These are phyloP conservation scores for Hylaea fasciaria DNA, from an alignment of 2,888 invertebrate genomes.

Conservation along the genomic window DNA sequence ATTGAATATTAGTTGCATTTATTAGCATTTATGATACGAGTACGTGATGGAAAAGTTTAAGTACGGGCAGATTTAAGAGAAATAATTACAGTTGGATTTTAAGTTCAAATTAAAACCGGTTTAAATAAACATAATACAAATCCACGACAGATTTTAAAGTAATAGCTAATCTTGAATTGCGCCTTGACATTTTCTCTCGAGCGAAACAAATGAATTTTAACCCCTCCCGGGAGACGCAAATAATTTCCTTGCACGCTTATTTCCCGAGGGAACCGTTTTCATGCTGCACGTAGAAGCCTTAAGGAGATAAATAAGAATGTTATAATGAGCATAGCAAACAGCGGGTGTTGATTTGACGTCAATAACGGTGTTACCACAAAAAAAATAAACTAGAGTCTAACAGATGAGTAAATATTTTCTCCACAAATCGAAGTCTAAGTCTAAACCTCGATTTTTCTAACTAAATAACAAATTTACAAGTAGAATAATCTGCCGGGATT, in stretches of 20 bases:
- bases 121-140: conserved; percentile 1
- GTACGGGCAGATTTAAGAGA: too few relatives aligned
- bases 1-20: too few relatives aligned
- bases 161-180: neutral
- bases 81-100: too few relatives aligned
- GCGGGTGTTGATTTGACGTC: neutral
- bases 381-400: too few relatives aligned
- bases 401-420: too few relatives aligned
- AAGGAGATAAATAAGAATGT: neutral
- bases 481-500: too few relatives aligned
- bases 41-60: too few relatives aligned
- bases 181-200: neutral
- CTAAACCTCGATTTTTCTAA: too few relatives aligned
- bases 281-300: neutral
- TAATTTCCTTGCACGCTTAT: conserved; percentile 36
- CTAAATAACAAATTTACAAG: too few relatives aligned
- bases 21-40: too few relatives aligned
- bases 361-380: neutral
- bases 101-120: neutral
- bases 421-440: too few relatives aligned
- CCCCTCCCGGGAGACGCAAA: conserved; percentile 28
- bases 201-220: conserved; percentile 33
- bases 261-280: conserved; percentile 24
- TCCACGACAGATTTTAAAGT: neutral
- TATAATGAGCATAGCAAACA: neutral